Base-by-base conservation (phyloP, 1,140 invertebrate genomes). In the Neodiprion lecontei region DNA sequence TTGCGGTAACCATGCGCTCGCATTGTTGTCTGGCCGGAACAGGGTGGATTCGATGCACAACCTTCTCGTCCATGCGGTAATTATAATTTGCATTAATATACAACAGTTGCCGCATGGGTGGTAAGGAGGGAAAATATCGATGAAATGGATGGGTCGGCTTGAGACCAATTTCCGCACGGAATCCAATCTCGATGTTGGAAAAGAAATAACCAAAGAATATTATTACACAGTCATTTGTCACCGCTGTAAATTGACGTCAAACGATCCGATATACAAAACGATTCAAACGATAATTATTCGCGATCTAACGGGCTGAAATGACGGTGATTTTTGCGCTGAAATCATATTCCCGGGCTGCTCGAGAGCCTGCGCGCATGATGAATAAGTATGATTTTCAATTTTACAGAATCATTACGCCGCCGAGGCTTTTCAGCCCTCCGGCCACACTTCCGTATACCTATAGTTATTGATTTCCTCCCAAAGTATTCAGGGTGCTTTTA, bases 1-100 rank as follows among this genome's bases (percentile, higher is more conserved):
- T 61, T 61, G 11, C 53, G 53, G 11, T 12, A 61, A 61, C 53
- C 11, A 61, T 61, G 53, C 53, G 53, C n/a, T 61, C 53, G 53
- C 53, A 61, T 61, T 61, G 53, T 61, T 61, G 53, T 61, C 53
- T 61, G 53, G 53, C 53, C 53, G 53, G 53, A 61, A 61, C 53
- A 14, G 28, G 28, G 28, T 40, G 28, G 28, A 40, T 40, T 40
- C 28, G 5, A 40, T 3, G 28, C 28, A 40, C 28, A 40, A 40
- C 28, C 28, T 40, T 40, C 28, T 40, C 28, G 28, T 40, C 28
- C 28, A 40, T 40, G 28, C 28, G 28, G 28, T 40, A 40, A 40
- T 40, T 40, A 40, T 40, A 40, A 40, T 40, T 40, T 40, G 28
- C 28, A 40, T 40, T 40, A 5, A 40, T 40, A 40, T 40, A 40